phyloP scores from a whole-genome alignment of 2,888 invertebrate species.

The Thymelicus lineola region DNA sequence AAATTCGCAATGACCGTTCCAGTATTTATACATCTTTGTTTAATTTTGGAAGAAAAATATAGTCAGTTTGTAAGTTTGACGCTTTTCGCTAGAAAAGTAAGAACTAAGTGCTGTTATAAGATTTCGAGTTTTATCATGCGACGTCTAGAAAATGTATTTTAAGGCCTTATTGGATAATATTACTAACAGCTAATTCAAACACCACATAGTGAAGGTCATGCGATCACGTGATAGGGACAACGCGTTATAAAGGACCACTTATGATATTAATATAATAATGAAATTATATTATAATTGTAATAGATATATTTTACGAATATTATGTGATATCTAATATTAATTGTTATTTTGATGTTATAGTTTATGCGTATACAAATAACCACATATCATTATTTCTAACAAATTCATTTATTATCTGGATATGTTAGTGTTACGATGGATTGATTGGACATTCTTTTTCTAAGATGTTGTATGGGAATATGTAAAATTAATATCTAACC shows the following conservation, averaged over 20 bases:
- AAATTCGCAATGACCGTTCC: not conserved
- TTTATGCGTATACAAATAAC: slow-evolving; percentile 72
- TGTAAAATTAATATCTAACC: not conserved
- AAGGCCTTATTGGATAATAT: not conserved
- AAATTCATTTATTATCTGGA: slow-evolving; percentile 41
- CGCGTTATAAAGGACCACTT: slow-evolving; percentile 72
- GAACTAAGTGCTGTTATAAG: not conserved
- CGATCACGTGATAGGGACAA: slow-evolving; percentile 66
- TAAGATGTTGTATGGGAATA: slow-evolving; percentile 15
- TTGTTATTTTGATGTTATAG: slow-evolving; percentile 73
- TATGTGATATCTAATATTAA: slow-evolving; percentile 80
- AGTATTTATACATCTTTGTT: slow-evolving; percentile 5
- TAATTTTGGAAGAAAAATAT: too few species aligned
- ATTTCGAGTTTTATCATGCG: not conserved
- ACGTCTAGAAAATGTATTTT: not conserved
- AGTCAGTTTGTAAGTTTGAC: not conserved
- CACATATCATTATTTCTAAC: slow-evolving; percentile 82
- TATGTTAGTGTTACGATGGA: slow-evolving; percentile 1
- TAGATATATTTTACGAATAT: slow-evolving; percentile 77
- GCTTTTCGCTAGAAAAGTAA: not conserved
- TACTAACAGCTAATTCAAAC: not conserved
- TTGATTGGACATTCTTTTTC: slow-evolving; percentile 18
- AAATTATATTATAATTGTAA: slow-evolving; percentile 53
- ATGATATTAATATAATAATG: slow-evolving; percentile 61
- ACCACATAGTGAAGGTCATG: slow-evolving; percentile 1